Evolutionary conservation across 2,888 invertebrate genomes (phyloP), one percentile per base, ranked within the genome.

Genomic region (Yponomeuta sedellus): DNA sequence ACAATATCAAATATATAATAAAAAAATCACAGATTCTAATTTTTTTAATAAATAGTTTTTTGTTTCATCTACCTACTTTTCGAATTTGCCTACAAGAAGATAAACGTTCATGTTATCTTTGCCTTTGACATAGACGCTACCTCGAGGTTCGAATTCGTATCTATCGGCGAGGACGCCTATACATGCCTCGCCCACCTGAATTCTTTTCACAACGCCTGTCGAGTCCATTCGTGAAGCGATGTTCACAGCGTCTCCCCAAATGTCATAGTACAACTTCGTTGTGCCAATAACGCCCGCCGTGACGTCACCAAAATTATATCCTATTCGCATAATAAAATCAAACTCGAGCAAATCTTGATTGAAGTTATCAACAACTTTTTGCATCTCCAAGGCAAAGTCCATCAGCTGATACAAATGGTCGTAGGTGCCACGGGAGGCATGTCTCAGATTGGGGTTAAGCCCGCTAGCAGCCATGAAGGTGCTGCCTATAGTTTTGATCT

Each of bases 401-500:
- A 99, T 94, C 58, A 99, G 89, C 28, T 97, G 95, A 77, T 94
- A 94, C n/a, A 97, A 86, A 79, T 98, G 97, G 40, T 95, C 94
- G 77, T 96, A 88, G 1, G 95, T 93, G 71, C 94, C 93, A 25
- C 93, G 91, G 71, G 95, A 95, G 61, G 93, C 90, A 25, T 93
- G 93, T 4, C 97, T 92, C 73, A 95, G 92, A 68, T 93, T 93
- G 0, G 97, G 97, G 85, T 99, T 97, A 67, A 99, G 90, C 0
- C 99, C 99, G 68, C 98, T 97, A 0, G 99, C 99, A 1, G 98
- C 99, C 99, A 99, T 99, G 77, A 98, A 98, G 0, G 98, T 98
- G 71, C 97, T 97, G 6, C 97, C 98, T 69, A 99, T 99, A 0
- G 99, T 98, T 86, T 99, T 99, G 71, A 99, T 99, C 87, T 99